Conservation (phyloP, 2,888 invertebrate species). For the Theodoxus fluviatilis region DNA sequence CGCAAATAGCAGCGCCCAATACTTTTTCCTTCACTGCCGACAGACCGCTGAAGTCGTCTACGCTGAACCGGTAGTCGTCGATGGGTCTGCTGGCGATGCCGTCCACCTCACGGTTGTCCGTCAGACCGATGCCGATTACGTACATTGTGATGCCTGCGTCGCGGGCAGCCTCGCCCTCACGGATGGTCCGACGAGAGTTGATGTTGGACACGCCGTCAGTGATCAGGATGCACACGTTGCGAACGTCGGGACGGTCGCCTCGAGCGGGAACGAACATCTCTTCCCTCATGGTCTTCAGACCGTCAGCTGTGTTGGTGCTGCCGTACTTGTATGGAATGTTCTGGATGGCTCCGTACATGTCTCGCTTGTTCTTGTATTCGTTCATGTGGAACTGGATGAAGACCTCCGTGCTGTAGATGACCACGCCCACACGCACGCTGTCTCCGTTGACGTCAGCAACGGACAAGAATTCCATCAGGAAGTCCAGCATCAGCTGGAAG, state of each 20-base stretch:
- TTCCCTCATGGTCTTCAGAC: constrained; percentile 45
- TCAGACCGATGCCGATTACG: constrained; percentile 49
- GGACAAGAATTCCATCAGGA: constrained; percentile 41
- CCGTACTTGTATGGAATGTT: constrained; percentile 44
- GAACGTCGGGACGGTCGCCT: constrained; percentile 49
- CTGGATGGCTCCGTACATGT: constrained; percentile 43
- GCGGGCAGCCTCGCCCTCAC: constrained; percentile 45
- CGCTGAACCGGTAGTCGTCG: constrained; percentile 44
- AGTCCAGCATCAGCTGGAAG: constrained; percentile 43
- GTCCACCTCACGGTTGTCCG: constrained; percentile 50
- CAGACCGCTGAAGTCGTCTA: constrained; percentile 47
- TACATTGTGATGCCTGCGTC: constrained; percentile 43
- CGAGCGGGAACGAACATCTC: constrained; percentile 45
- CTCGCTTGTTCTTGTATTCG: constrained; percentile 35
- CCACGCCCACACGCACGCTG: constrained; percentile 50
- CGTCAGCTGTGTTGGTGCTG: constrained; percentile 58
- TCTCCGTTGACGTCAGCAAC: constrained; percentile 46
- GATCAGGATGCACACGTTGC: constrained; percentile 53
- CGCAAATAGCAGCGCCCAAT: constrained; percentile 33
- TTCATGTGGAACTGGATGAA: constrained; percentile 49
- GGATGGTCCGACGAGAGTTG: constrained; percentile 46
- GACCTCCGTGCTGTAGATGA: constrained; percentile 49
- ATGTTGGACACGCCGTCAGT: constrained; percentile 62
- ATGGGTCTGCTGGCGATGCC: constrained; percentile 49
- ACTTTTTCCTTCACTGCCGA: constrained; percentile 39